Evolutionary conservation across 1,140 invertebrate genomes (phyloP).

Genomic region (Drosophila suzukii): DNA sequence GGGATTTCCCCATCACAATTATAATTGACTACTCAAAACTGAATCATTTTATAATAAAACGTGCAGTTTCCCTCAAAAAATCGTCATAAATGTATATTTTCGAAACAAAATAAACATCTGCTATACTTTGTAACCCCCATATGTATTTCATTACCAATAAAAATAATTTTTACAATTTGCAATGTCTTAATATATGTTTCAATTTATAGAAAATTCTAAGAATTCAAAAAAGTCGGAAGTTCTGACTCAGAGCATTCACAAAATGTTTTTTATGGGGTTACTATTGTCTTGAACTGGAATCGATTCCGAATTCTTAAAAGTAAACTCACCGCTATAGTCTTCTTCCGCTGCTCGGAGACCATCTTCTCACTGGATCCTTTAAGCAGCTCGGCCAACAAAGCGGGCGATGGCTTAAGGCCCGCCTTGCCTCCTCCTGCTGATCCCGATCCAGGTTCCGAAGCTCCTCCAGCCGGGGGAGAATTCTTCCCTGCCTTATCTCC

Average conservation of each 20-base stretch:
- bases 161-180: too few relatives aligned
- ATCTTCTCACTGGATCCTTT: constrained; percentile 91
- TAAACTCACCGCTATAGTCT: constrained; percentile 76
- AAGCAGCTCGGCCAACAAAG: constrained; percentile 90
- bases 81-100: background rate
- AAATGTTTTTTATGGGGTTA: too few relatives aligned
- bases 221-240: too few relatives aligned
- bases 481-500: constrained; percentile 49
- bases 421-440: constrained; percentile 26
- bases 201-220: too few relatives aligned
- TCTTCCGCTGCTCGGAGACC: constrained; percentile 85
- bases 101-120: background rate
- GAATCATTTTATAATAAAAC: background rate
- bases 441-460: constrained; percentile 1
- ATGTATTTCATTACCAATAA: too few relatives aligned
- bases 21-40: background rate
- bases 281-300: background rate
- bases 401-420: constrained; percentile 87
- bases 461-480: background rate
- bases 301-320: background rate
- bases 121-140: too few relatives aligned
- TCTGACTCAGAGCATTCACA: too few relatives aligned
- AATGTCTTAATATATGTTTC: too few relatives aligned
- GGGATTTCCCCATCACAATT: too few relatives aligned
- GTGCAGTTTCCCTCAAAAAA: background rate